Conservation (phyloP, 1,140 invertebrate genomes). For the Leptonema lineaticorne region DNA sequence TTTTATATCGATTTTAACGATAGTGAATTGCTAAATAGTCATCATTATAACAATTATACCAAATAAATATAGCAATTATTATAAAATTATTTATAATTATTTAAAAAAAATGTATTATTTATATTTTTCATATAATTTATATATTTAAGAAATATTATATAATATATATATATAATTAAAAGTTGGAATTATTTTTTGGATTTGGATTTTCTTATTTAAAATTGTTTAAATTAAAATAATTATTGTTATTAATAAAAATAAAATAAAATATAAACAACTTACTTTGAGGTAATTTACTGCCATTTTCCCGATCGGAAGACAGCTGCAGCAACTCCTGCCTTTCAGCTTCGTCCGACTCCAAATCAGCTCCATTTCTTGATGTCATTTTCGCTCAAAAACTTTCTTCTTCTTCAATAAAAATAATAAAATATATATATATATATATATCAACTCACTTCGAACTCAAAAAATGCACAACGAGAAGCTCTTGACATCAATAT, state of each 20-base stretch:
- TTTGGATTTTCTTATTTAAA: no score
- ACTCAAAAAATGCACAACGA: not conserved
- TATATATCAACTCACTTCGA: not conserved
- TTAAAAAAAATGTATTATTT: no score
- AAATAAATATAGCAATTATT: no score
- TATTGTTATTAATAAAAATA: not conserved
- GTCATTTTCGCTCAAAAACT: not conserved
- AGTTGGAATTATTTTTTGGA: no score
- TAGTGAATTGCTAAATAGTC: no score
- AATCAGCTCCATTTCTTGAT: not conserved
- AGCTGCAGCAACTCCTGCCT: slow-evolving; percentile 30
- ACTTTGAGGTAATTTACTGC: slow-evolving; percentile 16
- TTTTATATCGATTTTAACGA: no score
- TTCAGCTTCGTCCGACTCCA: slow-evolving; percentile 29
- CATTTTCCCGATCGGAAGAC: not conserved
- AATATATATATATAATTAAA: no score
- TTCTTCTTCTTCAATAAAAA: not conserved
- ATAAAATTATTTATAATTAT: no score
- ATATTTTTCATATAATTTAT: no score
- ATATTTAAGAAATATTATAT: no score
- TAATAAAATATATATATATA: no score
- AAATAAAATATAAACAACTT: slow-evolving; percentile 9
- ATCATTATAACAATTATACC: no score
- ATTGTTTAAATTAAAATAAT: not conserved
- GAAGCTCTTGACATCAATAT: not conserved